Base-by-base conservation (phyloP, 2,888 invertebrate species). In the Ophion ellenae region DNA sequence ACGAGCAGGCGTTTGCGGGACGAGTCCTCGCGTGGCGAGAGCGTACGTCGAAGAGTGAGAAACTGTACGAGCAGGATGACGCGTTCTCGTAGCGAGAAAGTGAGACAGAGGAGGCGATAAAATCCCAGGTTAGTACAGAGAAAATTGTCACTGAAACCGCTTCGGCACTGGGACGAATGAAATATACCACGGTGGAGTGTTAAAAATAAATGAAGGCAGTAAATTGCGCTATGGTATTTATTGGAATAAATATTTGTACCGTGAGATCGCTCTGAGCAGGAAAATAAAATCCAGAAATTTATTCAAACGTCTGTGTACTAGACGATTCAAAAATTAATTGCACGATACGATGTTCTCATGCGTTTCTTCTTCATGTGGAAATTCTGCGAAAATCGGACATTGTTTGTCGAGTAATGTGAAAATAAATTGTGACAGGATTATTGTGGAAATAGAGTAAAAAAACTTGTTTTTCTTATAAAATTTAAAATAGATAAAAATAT, bases 41-140 rank as follows among this genome's bases (percentile, higher is more conserved):
- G 40, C 84, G 85, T 84, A 84, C 80, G 87, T 89, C 87, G 82
- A 90, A 90, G 85, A 85, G 83, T 84, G 73, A 74, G 85, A 88
- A 80, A 86, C 67, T 80, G 83, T 78, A 81, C 80, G 66, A 74
- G 53, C n/a, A 57, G 45, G 63, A 36, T 36, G 67, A 74, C 45
- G 66, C 32, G 10, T 5, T 75, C 75, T 17, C 32, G 28, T 74
- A 74, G 79, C 24, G 61, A 36, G 45, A 45, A 24, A 36, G 73
- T 20, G 57, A 71, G 47, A 83, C 73, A 36, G 73, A 73, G 53
- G 40, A 47, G 61, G 61, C 78, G 83, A 83, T 83, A 79, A 83
- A 83, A 78, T 83, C n/a, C 47, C 67, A 36, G 78, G 74, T 79
- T 71, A 59, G 32, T 59, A 57, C 17, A 79, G 73, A 57, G 78